These are phyloP conservation scores for Pseudois nayaur DNA, from an alignment of 2,113 vertebrate genomes.

Conservation along the genomic window DNA sequence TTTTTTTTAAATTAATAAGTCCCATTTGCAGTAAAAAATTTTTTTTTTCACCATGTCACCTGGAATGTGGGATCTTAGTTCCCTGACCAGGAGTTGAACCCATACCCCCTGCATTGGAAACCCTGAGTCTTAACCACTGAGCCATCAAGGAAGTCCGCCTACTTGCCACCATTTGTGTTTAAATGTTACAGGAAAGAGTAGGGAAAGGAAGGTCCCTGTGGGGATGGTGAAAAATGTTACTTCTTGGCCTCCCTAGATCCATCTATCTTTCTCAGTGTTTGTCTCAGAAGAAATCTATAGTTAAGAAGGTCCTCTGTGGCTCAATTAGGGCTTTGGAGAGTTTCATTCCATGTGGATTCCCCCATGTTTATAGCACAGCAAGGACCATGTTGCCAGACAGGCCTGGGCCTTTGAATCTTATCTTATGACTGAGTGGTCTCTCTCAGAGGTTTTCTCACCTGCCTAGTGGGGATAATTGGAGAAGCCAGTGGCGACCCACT, in stretches of 20 bases:
- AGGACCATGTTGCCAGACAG: background rate
- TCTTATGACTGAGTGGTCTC: background rate
- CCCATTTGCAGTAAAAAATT: conserved; percentile 48
- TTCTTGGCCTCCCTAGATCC: conserved; percentile 9
- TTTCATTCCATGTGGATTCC: background rate
- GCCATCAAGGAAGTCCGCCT: background rate
- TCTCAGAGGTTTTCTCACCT: background rate
- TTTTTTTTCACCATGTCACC: background rate
- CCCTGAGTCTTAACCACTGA: background rate
- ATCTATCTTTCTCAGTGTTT: background rate
- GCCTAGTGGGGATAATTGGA: too few species aligned
- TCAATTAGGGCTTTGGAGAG: background rate
- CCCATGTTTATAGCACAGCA: background rate
- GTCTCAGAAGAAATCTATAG: conserved; percentile 43
- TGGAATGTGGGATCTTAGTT: background rate
- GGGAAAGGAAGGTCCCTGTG: conserved; percentile 26
- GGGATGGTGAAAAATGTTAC: conserved; percentile 17
- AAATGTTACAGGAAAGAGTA: conserved; percentile 48
- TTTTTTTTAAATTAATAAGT: conserved; percentile 30
- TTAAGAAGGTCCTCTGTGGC: conserved; percentile 22
- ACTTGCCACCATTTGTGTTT: conserved; percentile 24
- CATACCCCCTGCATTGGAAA: background rate
- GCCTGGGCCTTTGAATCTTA: background rate
- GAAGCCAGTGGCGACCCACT: too few species aligned
- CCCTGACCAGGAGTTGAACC: background rate